Evolutionary conservation across 2,888 invertebrate genomes (phyloP).

Genomic region (Leucoma salicis): DNA sequence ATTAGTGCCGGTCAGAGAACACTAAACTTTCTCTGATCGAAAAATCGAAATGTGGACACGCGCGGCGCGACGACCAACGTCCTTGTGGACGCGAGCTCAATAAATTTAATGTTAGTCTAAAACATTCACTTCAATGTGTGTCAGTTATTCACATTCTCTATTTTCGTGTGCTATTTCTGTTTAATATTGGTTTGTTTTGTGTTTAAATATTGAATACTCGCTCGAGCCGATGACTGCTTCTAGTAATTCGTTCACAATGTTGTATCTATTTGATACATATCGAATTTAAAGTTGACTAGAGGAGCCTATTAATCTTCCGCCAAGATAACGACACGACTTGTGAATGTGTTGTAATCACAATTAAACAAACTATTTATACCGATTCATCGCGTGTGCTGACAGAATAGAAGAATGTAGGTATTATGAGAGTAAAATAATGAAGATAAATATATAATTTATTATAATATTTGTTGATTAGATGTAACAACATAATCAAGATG

Average conservation of each 20-base stretch:
- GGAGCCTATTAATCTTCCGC: constrained; percentile 45
- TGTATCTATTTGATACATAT: too few relatives aligned
- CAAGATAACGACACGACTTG: constrained; percentile 35
- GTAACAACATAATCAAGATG: too few relatives aligned
- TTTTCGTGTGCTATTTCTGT: constrained; percentile 58
- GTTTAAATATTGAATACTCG: not conserved
- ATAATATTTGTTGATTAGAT: too few relatives aligned
- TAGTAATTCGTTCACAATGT: not conserved
- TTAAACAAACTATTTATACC: constrained; percentile 6
- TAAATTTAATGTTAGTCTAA: constrained; percentile 45
- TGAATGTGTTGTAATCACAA: constrained; percentile 29
- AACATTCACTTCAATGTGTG: constrained; percentile 50
- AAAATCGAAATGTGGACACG: too few relatives aligned
- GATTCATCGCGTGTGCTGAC: too few relatives aligned
- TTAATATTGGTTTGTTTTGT: constrained; percentile 49
- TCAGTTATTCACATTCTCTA: constrained; percentile 62
- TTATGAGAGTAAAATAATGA: too few relatives aligned
- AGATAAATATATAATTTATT: too few relatives aligned
- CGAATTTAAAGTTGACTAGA: too few relatives aligned
- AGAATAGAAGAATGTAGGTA: too few relatives aligned
- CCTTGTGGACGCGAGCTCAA: constrained; percentile 30
- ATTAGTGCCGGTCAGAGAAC: too few relatives aligned
- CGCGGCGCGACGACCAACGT: constrained; percentile 6
- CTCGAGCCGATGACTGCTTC: not conserved
- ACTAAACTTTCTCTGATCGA: too few relatives aligned